Evolutionary conservation across 2,113 vertebrate species (phyloP).

Genomic region (Sander lucioperca): DNA sequence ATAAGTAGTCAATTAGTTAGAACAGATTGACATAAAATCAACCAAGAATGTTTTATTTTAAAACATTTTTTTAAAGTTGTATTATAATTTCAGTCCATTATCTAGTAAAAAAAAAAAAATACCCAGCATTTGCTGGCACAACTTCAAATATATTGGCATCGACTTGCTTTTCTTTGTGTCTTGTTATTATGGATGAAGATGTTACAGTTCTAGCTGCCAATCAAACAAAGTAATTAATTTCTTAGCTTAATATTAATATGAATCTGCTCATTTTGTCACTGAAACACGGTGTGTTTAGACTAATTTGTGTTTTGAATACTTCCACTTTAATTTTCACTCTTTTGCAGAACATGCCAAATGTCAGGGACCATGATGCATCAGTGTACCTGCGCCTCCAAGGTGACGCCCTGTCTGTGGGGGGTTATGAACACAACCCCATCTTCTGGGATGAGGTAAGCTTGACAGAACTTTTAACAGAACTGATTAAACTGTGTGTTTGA

Average conservation of each 20-base stretch:
- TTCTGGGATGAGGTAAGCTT: constrained; percentile 95
- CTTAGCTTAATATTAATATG: neutral
- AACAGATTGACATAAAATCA: neutral
- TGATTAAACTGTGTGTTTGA: neutral
- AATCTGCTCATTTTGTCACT: neutral
- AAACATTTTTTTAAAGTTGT: too few species aligned
- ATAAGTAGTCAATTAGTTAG: neutral
- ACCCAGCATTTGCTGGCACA: neutral
- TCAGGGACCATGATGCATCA: constrained; percentile 95
- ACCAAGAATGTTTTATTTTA: neutral
- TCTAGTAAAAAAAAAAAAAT: neutral
- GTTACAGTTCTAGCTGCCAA: neutral
- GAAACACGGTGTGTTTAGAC: neutral
- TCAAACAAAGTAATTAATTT: neutral
- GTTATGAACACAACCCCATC: constrained; percentile 95
- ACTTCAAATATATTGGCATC: neutral
- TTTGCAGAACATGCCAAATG: constrained; percentile 97
- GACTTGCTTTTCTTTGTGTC: neutral
- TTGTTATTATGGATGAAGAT: neutral
- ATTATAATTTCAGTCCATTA: neutral
- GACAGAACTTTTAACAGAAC: neutral
- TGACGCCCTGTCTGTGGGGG: constrained; percentile 97
- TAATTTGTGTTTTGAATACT: constrained; percentile 4
- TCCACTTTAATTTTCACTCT: constrained; percentile 13
- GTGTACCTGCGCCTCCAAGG: constrained; percentile 98